Percentiles rank a stretch among this genome's conserved stretches.
These are phyloP conservation scores for Ranitomeya imitator DNA, from an alignment of 2,113 vertebrate genomes.

Conservation along the genomic window DNA sequence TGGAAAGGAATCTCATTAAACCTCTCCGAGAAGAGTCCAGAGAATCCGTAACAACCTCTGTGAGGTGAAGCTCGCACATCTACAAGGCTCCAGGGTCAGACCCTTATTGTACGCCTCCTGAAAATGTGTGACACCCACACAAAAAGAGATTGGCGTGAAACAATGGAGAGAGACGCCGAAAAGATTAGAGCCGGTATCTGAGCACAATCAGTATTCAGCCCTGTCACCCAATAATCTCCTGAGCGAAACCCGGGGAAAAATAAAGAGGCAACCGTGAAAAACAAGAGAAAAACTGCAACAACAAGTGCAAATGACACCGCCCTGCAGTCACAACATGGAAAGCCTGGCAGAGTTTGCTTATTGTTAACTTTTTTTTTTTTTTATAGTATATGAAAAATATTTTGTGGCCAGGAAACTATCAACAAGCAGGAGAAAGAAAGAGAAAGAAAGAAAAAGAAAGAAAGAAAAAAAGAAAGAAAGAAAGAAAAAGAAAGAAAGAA, in stretches of 20 bases:
- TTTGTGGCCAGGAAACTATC: too few species aligned
- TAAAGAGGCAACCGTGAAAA: not conserved
- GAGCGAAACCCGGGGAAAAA: not conserved
- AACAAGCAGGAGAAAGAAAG: not conserved
- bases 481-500: not conserved
- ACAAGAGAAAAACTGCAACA: not conserved
- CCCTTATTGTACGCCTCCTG: not conserved
- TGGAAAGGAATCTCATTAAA: constrained; percentile 31
- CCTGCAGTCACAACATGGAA: not conserved
- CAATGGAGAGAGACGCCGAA: constrained; percentile 19
- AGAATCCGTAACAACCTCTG: not conserved
- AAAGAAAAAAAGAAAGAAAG: not conserved
- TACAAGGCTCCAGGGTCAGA: not conserved
- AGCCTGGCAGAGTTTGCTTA: not conserved
- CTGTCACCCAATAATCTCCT: not conserved
- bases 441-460: not conserved
- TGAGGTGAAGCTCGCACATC: not conserved
- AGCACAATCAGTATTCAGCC: constrained; percentile 1
- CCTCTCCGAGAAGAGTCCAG: not conserved
- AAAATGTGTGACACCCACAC: constrained; percentile 27
- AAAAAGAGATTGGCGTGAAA: constrained; percentile 30
- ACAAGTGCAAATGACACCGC: not conserved
- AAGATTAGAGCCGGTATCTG: constrained; percentile 1
- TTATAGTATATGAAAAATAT: too few species aligned
- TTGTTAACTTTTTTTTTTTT: too few species aligned